Conservation (phyloP, 2,888 invertebrate genomes). For the Zootermopsis nevadensis region DNA sequence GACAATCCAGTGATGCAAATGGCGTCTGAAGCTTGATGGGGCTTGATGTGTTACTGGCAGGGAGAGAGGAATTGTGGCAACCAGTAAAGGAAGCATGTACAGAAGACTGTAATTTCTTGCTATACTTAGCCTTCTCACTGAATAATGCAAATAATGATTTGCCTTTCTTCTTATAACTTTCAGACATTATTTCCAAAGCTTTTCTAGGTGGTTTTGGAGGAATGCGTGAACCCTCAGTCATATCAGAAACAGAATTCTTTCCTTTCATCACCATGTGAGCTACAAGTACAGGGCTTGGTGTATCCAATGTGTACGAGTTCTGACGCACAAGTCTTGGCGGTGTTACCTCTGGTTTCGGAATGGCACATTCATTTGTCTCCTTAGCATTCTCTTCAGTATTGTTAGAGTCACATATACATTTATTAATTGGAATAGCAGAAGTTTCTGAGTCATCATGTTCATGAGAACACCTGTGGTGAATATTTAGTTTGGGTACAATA, state of each 20-base stretch:
- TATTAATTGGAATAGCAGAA: background rate
- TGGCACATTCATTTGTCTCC: background rate
- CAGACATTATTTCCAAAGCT: background rate
- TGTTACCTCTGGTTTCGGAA: background rate
- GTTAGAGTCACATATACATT: background rate
- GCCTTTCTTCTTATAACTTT: background rate
- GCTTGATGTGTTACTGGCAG: background rate
- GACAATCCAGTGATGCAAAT: conserved; percentile 14
- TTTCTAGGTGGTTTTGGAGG: background rate
- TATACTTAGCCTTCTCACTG: background rate
- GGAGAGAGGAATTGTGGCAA: background rate
- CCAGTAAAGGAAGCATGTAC: background rate
- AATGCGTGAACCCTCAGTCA: background rate
- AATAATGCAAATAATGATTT: background rate
- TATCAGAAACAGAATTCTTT: background rate
- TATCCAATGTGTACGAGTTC: conserved; percentile 19
- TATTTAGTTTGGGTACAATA: conserved; percentile 4
- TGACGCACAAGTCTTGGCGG: conserved; percentile 29
- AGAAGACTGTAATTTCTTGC: background rate
- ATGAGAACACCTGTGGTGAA: background rate
- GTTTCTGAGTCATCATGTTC: background rate
- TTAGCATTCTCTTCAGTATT: background rate
- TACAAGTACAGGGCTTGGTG: conserved; percentile 21
- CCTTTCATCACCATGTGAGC: conserved; percentile 7
- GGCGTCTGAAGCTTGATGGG: background rate